Percentiles rank a stretch among this genome's conserved stretches.
These are phyloP conservation scores for Pangasius krempfi DNA, from an alignment of 2,797 vertebrate species.

Conservation along the genomic window DNA sequence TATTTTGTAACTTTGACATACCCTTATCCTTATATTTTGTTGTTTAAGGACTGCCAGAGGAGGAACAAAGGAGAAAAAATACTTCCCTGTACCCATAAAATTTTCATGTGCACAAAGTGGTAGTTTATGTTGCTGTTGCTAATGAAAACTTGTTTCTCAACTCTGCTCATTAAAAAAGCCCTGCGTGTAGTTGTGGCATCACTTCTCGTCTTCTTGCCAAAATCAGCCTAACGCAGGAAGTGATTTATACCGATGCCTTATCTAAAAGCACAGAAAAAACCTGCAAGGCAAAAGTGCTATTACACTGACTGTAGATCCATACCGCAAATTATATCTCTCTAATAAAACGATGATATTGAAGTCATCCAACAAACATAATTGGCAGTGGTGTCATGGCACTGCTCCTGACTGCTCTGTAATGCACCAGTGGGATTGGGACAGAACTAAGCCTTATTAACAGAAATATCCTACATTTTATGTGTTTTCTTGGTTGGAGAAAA, in stretches of 20 bases:
- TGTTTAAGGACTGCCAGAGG: slow-evolving; percentile 2
- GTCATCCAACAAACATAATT: slow-evolving; percentile 75
- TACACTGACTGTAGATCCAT: slow-evolving; percentile 69
- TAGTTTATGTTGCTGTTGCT: not conserved
- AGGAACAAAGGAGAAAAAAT: not conserved
- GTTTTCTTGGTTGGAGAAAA: slow-evolving; percentile 36
- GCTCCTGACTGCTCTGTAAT: slow-evolving; percentile 51
- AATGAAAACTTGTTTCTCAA: slow-evolving; percentile 23
- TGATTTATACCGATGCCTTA: slow-evolving; percentile 71
- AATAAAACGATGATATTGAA: slow-evolving; percentile 76
- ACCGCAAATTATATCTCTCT: slow-evolving; percentile 67
- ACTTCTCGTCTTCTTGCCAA: slow-evolving; percentile 2
- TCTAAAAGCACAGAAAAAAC: slow-evolving; percentile 65
- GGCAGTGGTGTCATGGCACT: slow-evolving; percentile 66
- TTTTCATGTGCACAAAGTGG: not conserved
- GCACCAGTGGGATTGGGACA: slow-evolving; percentile 39
- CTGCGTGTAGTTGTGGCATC: not conserved
- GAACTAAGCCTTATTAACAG: slow-evolving; percentile 41
- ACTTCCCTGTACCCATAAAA: not conserved
- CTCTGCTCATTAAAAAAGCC: slow-evolving; percentile 26
- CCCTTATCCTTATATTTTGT: not conserved
- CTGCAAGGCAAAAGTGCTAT: slow-evolving; percentile 60
- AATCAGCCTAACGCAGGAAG: slow-evolving; percentile 47
- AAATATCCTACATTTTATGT: slow-evolving; percentile 39
- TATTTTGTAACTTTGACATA: slow-evolving; percentile 51